Evolutionary conservation across 64 coral and sea anemone genomes (phyloP).

Genomic region (Pocillopora verrucosa): DNA sequence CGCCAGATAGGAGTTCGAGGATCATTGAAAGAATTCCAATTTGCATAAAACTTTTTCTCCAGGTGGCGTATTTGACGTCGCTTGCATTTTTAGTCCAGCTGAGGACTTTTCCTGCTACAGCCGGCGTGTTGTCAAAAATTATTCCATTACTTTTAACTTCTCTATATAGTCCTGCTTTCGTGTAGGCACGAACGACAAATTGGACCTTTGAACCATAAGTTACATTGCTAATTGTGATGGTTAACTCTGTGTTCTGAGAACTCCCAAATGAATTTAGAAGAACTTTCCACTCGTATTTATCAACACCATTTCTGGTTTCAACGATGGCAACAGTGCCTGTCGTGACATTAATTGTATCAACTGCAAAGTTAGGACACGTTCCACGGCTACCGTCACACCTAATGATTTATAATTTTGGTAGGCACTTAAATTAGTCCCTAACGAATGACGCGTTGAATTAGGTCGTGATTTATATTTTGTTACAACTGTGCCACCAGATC

Average conservation of each 20-base stretch:
- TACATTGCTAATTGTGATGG: slow-evolving; percentile 26
- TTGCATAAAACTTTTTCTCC: slow-evolving; percentile 71
- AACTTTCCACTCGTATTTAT: slow-evolving; percentile 69
- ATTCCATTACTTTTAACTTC: slow-evolving; percentile 50
- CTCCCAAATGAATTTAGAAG: slow-evolving; percentile 28
- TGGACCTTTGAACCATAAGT: slow-evolving; percentile 45
- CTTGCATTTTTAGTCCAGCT: slow-evolving; percentile 41
- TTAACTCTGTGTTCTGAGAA: slow-evolving; percentile 11
- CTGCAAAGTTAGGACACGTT: slow-evolving; percentile 48
- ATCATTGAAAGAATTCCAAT: slow-evolving; percentile 77
- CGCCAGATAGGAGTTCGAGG: slow-evolving; percentile 58
- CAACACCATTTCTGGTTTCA: slow-evolving; percentile 57
- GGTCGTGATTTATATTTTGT: too few species aligned
- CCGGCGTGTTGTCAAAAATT: slow-evolving; percentile 48
- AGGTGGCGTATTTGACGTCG: slow-evolving; percentile 62
- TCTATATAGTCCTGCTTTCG: slow-evolving; percentile 58
- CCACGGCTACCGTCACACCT: slow-evolving; percentile 67
- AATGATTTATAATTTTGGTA: too few species aligned
- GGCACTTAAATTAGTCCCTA: background rate
- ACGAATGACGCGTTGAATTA: background rate
- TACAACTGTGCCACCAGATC: too few species aligned
- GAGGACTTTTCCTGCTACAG: slow-evolving; percentile 44
- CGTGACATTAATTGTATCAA: slow-evolving; percentile 29
- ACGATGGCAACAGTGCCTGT: slow-evolving; percentile 46
- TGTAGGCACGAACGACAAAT: slow-evolving; percentile 42